Conservation (phyloP, 2,113 vertebrate genomes). For the Mesocricetus auratus region DNA sequence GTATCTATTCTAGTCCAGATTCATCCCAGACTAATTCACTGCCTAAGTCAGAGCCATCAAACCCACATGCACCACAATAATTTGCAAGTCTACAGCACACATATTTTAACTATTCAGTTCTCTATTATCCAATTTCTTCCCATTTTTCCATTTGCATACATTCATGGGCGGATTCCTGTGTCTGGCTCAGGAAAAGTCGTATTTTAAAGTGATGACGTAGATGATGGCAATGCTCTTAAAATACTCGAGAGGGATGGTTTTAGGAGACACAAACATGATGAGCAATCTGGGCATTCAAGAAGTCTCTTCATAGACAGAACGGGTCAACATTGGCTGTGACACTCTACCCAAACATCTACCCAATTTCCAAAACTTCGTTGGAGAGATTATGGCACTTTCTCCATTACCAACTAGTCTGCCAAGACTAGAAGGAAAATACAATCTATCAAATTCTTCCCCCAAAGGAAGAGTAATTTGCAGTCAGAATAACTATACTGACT, state of each 20-base stretch:
- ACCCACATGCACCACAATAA: not conserved
- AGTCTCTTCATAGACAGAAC: not conserved
- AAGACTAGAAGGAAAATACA: not conserved
- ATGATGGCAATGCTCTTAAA: not conserved
- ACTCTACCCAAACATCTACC: not conserved
- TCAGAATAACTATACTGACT: not conserved
- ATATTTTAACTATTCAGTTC: not conserved
- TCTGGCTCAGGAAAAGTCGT: not conserved
- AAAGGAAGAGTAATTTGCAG: not conserved
- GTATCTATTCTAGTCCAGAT: not conserved
- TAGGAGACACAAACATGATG: not conserved
- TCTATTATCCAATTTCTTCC: not conserved
- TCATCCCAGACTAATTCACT: not conserved
- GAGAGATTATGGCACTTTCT: not conserved
- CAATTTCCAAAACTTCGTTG: not conserved
- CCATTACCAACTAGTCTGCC: not conserved
- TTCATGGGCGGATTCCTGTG: not conserved
- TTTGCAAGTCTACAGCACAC: not conserved
- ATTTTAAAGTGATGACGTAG: not conserved
- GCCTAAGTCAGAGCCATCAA: not conserved
- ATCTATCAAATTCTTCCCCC: conserved; percentile 7
- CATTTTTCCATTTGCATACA: not conserved
- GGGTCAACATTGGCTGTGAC: not conserved
- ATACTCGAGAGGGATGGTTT: not conserved
- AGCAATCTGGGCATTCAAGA: not conserved